Base-by-base conservation (phyloP, 2,113 vertebrate species). In the Petroica traversi region DNA sequence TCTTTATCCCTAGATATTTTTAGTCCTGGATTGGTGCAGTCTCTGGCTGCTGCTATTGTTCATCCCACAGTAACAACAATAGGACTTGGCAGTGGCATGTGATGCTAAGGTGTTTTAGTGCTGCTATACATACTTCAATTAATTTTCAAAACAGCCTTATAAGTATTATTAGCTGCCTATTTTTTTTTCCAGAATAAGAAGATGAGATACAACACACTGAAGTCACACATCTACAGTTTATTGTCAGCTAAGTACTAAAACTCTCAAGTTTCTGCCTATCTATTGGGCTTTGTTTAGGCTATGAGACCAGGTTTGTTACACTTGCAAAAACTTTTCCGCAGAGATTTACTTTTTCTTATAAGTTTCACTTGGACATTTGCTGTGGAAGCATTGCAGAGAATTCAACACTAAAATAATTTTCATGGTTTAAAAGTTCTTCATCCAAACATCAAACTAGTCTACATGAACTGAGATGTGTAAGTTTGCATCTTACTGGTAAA, bases 1-100 rank as follows among this genome's bases (percentile, higher is more conserved):
- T 55, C 81, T 96, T 96, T 92, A 82, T 95, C 40, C 22, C 75
- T 72, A 52, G 48, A 33, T 95, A 96, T 94, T 94, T 97, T 93
- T 95, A 96, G 69, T 71, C 67, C 45, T 52, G 54, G 72, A 76
- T 59, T 73, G 57, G 54, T 51, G 64, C 46, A 78, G 24, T 63
- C 63, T 76, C 80, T 78, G 63, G 24, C 62, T 2, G 19, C 59
- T 9, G 17, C 46, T 95, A 71, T 94, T 95, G 58, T 95, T 93
- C 87, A 41, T 73, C 33, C 38, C 57, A 88, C 61, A 94, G 69
- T 84, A 94, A 92, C 52, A 94, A 85, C 78, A 89, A 87, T 40
- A 80, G 80, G 25, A 63, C 63, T 89, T 96, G 81, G 38, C 64
- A 90, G 82, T 54, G 33, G 46, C 9, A 59, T 58, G 23, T 46